phyloP scores from a whole-genome alignment of 2,113 vertebrate species.

The Xyrauchen texanus region DNA sequence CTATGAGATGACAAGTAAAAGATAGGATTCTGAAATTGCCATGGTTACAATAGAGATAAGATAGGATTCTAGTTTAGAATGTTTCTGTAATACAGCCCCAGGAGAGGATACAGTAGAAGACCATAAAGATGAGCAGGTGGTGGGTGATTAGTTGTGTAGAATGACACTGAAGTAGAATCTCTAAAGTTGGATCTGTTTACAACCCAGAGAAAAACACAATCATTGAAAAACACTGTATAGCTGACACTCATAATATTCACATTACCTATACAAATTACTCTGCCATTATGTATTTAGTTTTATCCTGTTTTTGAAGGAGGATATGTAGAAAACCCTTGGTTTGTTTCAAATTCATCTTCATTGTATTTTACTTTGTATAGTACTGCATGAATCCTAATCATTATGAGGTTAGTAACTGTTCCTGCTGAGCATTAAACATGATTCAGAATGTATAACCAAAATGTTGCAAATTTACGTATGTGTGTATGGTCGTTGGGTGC shows the following conservation, averaged over 20 bases:
- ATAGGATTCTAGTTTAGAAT: no score
- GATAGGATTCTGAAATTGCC: no score
- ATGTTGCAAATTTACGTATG: constrained; percentile 55
- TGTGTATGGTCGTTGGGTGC: neutral
- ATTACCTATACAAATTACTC: constrained; percentile 35
- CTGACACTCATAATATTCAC: constrained; percentile 30
- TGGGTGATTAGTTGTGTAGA: constrained; percentile 4
- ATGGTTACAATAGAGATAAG: no score
- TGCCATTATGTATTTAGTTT: constrained; percentile 61
- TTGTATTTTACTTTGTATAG: constrained; percentile 65
- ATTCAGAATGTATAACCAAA: constrained; percentile 46
- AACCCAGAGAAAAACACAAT: constrained; percentile 65
- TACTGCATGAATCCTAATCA: constrained; percentile 72
- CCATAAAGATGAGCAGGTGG: constrained; percentile 39
- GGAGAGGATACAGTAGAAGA: constrained; percentile 17
- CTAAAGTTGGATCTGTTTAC: constrained; percentile 68
- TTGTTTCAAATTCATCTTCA: constrained; percentile 59
- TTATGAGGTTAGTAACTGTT: constrained; percentile 53
- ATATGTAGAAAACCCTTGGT: constrained; percentile 38
- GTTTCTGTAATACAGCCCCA: no score
- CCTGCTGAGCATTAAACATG: constrained; percentile 56
- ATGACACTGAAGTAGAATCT: constrained; percentile 34
- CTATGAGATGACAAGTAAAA: no score
- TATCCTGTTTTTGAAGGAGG: constrained; percentile 58
- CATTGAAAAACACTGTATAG: constrained; percentile 53